Conservation (phyloP, 2,888 invertebrate species). For the Pterobdella sp. region DNA sequence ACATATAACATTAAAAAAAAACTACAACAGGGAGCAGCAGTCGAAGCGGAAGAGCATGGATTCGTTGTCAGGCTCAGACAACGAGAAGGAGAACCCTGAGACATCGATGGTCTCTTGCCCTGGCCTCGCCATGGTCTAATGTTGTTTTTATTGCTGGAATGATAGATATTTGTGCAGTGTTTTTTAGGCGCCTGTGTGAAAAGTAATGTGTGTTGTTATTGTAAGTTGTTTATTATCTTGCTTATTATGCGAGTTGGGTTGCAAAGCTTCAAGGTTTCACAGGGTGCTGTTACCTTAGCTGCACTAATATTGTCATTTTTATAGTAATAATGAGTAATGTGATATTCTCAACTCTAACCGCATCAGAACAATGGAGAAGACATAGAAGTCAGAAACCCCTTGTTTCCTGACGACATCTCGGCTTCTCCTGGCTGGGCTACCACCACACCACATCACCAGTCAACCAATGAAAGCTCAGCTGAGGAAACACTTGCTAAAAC, state of each 20-base stretch:
- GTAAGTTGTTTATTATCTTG: neutral
- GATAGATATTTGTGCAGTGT: neutral
- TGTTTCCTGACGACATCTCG: slow-evolving; percentile 17
- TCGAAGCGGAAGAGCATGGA: slow-evolving; percentile 7
- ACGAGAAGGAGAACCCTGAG: slow-evolving; percentile 12
- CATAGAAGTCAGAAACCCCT: slow-evolving; percentile 21
- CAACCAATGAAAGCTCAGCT: neutral
- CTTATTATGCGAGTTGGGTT: no score
- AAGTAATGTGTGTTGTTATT: neutral
- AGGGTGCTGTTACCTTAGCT: neutral
- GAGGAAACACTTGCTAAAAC: no score
- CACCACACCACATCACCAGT: neutral
- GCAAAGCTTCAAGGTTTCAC: no score
- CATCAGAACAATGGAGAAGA: slow-evolving; percentile 25
- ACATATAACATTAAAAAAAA: neutral
- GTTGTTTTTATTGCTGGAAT: neutral
- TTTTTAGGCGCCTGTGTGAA: neutral
- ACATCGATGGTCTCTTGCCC: slow-evolving; percentile 22
- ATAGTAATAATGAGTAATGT: neutral
- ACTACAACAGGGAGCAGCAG: slow-evolving; percentile 12
- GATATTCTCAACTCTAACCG: neutral
- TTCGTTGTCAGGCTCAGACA: slow-evolving; percentile 16
- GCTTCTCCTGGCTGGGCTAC: slow-evolving; percentile 16
- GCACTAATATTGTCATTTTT: neutral
- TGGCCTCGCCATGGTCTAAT: slow-evolving; percentile 18